Conservation (phyloP, 2,113 vertebrate genomes). For the Symphodus melops region DNA sequence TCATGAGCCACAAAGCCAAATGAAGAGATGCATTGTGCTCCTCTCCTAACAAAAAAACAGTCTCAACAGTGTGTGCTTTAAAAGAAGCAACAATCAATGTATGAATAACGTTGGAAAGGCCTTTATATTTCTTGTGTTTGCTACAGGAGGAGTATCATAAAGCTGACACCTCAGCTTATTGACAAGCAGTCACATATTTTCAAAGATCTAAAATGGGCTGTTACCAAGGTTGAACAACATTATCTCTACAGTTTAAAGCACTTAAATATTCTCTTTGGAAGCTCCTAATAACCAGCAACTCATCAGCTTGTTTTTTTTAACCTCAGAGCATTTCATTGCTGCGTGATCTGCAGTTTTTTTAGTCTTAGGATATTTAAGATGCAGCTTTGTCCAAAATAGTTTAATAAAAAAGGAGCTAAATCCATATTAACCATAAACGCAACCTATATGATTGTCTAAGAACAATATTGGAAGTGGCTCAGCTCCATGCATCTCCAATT, state of each 20-base stretch:
- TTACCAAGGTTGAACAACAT: not conserved
- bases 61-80: too few species aligned
- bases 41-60: too few species aligned
- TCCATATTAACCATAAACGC: not conserved
- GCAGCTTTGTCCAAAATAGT: too few species aligned
- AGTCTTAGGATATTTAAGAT: too few species aligned
- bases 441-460: not conserved
- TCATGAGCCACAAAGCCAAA: too few species aligned
- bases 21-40: too few species aligned
- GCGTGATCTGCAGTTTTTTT: too few species aligned
- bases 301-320: not conserved
- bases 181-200: not conserved
- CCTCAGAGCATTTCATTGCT: too few species aligned
- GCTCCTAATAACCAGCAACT: not conserved
- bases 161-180: not conserved
- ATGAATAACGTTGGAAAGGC: not conserved
- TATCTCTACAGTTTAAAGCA: not conserved
- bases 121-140: not conserved
- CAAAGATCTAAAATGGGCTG: not conserved
- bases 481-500: constrained; percentile 16
- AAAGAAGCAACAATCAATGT: not conserved
- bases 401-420: not conserved
- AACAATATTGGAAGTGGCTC: constrained; percentile 9
- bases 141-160: not conserved
- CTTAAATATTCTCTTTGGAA: not conserved